Conservation (phyloP, 2,888 invertebrate species). For the Gerris lacustris region DNA sequence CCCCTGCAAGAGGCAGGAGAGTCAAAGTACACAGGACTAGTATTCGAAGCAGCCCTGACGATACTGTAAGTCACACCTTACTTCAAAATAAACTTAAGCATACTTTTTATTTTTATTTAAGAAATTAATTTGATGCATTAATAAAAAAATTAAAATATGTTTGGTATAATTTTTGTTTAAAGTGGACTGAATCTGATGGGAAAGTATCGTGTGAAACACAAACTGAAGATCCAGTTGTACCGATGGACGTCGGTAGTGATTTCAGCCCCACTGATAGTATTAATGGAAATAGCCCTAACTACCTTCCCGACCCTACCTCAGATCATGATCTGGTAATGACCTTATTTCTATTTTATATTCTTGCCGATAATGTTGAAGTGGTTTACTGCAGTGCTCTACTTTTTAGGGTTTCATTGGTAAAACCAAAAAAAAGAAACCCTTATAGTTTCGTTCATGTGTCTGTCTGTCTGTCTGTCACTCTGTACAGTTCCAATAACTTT, state of each 20-base stretch:
- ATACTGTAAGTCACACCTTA: not conserved
- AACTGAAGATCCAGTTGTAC: constrained; percentile 44
- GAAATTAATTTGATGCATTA: no score
- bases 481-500: no score
- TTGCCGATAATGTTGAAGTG: not conserved
- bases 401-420: no score
- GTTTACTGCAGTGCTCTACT: not conserved
- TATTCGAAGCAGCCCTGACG: not conserved
- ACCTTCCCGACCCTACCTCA: no score
- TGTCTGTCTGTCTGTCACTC: no score
- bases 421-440: no score
- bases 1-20: not conserved
- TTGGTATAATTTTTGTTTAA: not conserved
- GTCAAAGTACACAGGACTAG: not conserved
- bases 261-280: constrained; percentile 35
- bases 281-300: constrained; percentile 26
- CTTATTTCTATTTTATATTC: no score
- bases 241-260: constrained; percentile 40
- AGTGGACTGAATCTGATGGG: constrained; percentile 3
- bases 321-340: no score
- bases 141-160: no score
- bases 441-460: no score
- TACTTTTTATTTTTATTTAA: not conserved
- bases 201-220: constrained; percentile 52
- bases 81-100: not conserved